Base-by-base conservation (phyloP, 1,140 invertebrate genomes). In the Marisa cornuarietis region DNA sequence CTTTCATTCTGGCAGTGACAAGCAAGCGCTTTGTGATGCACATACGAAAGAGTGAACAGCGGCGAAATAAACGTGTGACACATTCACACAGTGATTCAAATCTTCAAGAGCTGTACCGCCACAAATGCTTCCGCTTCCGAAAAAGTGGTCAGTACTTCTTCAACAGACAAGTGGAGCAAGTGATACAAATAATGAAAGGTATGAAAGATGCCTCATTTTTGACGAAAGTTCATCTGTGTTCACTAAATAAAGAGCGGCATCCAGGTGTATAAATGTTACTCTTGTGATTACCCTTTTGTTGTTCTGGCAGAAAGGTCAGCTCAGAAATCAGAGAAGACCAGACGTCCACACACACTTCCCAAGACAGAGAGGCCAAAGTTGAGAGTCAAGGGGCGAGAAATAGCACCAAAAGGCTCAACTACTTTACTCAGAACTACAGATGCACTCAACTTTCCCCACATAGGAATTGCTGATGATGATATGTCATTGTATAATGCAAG, bases 1-100 rank as follows among this genome's bases (percentile, higher is more conserved):
- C 54, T 58, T 58, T 58, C 16, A 58, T 66, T 54, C 24, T 31
- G 51, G 20, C 72, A 82, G 81, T 63, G 22, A 76, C 78, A 49
- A 81, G 81, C 75, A 83, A 78, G 65, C 76, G 76, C 22, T 77
- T 84, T 68, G 81, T 80, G 10, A 80, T 63, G 54, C 81, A 84
- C 52, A 76, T 84, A 22, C 81, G 73, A 20, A 73, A 81, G 61
- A 80, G 81, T 51, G 78, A 83, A 51, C 71, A 79, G 75, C 79
- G 69, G 26, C 68, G 83, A 58, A 75, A 79, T 24, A 71, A 51
- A 24, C 73, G 83, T 0, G 52, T 83, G 24, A 22, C 31, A 9
- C 73, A 81, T 51, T 79, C 71, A 9, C 54, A 65, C 6, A 80
- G 76, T n/a, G 83, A 84, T 75, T 80, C 81, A 16, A 78, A 81